Percentiles rank a stretch among this genome's conserved stretches.
These are phyloP conservation scores for Leuciscus idus DNA, from an alignment of 2,113 vertebrate genomes.

Conservation along the genomic window DNA sequence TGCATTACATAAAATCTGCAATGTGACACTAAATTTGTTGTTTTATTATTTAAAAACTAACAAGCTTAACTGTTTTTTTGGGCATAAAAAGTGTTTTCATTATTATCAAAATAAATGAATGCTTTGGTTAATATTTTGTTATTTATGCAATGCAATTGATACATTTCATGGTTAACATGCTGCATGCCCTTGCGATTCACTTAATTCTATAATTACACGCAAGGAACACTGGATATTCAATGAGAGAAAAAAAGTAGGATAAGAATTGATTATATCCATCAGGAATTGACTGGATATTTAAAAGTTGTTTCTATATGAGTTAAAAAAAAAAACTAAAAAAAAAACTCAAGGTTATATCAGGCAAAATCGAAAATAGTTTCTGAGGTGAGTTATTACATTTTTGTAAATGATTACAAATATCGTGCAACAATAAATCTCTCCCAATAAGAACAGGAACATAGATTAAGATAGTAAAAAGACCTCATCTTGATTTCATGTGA, in stretches of 20 bases:
- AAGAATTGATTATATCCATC: too few species aligned
- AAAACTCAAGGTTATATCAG: neutral
- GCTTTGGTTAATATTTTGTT: neutral
- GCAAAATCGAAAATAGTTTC: neutral
- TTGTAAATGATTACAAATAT: neutral
- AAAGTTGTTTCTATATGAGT: neutral
- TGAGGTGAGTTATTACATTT: too few species aligned
- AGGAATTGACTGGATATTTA: neutral
- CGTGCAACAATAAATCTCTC: neutral
- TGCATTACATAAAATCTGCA: neutral
- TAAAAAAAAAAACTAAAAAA: too few species aligned
- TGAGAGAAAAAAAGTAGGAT: too few species aligned
- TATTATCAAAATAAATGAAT: neutral
- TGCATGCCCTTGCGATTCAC: neutral
- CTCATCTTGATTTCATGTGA: neutral
- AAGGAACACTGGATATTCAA: too few species aligned
- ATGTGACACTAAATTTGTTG: neutral
- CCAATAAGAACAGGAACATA: neutral
- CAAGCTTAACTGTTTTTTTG: neutral
- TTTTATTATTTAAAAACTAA: neutral
- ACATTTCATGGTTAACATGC: neutral
- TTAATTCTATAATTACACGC: too few species aligned
- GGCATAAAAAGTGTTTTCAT: neutral
- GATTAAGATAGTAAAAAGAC: neutral
- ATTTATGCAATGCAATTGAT: neutral